A percentile compares a stretch with the other conserved stretches of the same genome.
These are phyloP conservation scores for Rallus crepitans DNA, from an alignment of 2,797 vertebrate genomes.

Conservation along the genomic window DNA sequence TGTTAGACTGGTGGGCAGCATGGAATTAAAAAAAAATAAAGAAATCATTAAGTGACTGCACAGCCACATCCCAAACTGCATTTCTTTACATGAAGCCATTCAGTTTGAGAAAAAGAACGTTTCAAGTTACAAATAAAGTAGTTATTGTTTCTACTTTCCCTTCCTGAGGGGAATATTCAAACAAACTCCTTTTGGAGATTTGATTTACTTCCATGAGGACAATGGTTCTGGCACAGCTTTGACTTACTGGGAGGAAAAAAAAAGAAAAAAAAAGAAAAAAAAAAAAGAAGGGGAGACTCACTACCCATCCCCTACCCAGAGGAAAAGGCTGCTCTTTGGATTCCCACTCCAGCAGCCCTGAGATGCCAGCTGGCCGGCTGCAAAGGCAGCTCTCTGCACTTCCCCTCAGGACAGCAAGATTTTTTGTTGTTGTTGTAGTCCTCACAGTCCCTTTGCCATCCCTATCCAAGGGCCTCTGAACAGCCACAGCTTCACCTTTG, in stretches of 20 bases:
- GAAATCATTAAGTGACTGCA: neutral
- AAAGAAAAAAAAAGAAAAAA: neutral
- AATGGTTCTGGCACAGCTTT: conserved; percentile 47
- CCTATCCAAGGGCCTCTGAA: neutral
- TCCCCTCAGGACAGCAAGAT: neutral
- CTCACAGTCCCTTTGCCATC: neutral
- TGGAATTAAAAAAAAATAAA: neutral
- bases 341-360: neutral
- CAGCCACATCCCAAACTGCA: neutral
- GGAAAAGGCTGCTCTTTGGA: conserved; percentile 24
- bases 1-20: neutral
- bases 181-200: conserved; percentile 46
- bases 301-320: conserved; percentile 9
- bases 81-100: conserved; percentile 24
- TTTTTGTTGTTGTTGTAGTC: neutral
- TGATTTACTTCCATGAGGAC: conserved; percentile 64
- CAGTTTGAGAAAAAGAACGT: conserved; percentile 39
- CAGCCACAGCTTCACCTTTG: neutral
- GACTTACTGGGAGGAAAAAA: conserved; percentile 5
- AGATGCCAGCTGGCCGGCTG: conserved; percentile 9
- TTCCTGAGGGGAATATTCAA: conserved; percentile 41
- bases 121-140: conserved; percentile 45
- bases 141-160: conserved; percentile 63
- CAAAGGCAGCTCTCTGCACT: neutral
- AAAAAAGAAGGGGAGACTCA: neutral